Base-by-base conservation (phyloP, 2,113 vertebrate genomes). In the Myiozetetes cayanensis region DNA sequence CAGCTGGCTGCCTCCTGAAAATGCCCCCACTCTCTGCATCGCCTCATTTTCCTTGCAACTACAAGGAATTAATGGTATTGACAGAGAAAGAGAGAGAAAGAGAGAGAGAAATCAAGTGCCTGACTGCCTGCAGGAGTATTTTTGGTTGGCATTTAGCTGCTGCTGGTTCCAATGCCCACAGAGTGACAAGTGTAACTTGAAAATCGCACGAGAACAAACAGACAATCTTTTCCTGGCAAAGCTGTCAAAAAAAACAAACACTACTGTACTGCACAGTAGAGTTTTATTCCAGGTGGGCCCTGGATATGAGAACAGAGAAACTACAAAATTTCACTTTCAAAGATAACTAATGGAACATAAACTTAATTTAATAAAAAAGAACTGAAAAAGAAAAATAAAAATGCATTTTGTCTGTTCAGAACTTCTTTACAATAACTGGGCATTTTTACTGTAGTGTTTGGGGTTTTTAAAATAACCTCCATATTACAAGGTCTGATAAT, bases 221-320 rank as follows among this genome's bases (percentile, higher is more conserved):
- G 44, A 81, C 95, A 85, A 82, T 63, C 35, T 78, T 68, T 81
- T 81, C 78, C 85, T 61, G 92, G 66, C 46, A 94, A 43, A 94
- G 58, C 46, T 83, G 65, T 50, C 62, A 87, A 85, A 89, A 86
- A 47, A 17, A 12, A 1, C 20, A 87, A 87, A 81, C 30, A 27
- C 41, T 70, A 35, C 68, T n/a, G 31, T 53, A 47, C 23, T 22
- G 30, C 76, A 68, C 53, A 10, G 20, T 8, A 13, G 3, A 47
- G 44, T 52, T 87, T 82, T 78, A 63, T 56, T 67, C 58, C 30
- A 49, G 56, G 52, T 93, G 58, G 28, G 49, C n/a, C 37, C 47
- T 81, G 72, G 35, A 71, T 65, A 55, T 14, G 35, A 53, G 70
- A 41, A 61, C 0, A 62, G 55, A 83, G 37, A 70, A 80, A 90